phyloP scores from a whole-genome alignment of 2,797 vertebrate species.

The Diceros bicornis region DNA sequence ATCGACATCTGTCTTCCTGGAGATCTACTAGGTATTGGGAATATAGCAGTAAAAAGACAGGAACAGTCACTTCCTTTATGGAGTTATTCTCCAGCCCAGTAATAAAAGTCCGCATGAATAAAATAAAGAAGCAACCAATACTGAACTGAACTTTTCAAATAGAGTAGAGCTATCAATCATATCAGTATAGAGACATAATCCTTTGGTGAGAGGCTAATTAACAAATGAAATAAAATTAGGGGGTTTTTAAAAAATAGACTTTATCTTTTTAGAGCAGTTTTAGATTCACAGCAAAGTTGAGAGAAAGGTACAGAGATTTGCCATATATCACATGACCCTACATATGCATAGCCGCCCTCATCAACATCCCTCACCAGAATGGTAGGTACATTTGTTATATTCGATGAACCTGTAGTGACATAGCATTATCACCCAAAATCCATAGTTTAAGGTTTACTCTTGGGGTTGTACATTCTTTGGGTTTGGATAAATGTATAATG shows the following conservation, averaged over 20 bases:
- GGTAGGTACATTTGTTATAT: not conserved
- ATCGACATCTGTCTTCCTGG: constrained; percentile 1
- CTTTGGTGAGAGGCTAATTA: constrained; percentile 50
- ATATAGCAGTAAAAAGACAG: not conserved
- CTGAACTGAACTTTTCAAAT: constrained; percentile 21
- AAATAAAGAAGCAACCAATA: constrained; percentile 24
- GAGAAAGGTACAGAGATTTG: not conserved
- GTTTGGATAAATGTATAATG: not conserved
- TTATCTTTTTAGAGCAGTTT: not conserved
- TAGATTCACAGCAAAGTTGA: not conserved
- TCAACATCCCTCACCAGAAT: not conserved
- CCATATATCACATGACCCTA: not conserved
- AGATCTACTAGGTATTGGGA: not conserved
- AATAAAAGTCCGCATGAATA: constrained; percentile 10
- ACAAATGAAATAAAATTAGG: constrained; percentile 41
- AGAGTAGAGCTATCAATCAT: not conserved
- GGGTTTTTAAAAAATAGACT: not conserved
- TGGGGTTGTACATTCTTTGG: not conserved
- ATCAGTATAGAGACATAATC: not conserved
- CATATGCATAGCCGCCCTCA: not conserved
- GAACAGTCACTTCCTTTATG: not conserved
- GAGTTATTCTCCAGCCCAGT: not conserved
- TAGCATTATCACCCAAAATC: not conserved
- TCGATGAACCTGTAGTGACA: not conserved
- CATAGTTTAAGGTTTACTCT: not conserved